Base-by-base conservation (phyloP, 2,888 invertebrate species). In the Amphimallon solstitiale region DNA sequence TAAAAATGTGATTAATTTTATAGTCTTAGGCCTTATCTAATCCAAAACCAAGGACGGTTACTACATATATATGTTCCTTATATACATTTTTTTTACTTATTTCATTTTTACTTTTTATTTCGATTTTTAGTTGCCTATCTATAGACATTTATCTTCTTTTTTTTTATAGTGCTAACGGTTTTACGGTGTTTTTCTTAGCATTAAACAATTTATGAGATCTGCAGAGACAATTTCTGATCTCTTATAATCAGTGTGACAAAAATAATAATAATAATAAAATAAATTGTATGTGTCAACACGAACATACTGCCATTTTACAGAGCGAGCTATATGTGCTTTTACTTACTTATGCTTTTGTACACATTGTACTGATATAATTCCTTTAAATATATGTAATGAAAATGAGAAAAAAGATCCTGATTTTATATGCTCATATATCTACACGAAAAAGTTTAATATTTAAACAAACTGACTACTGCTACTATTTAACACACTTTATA, bases 121-220 rank as follows among this genome's bases (percentile, higher is more conserved):
- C 15, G 17, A 17, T 63, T 62, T 67, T 65, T 63, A 46, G 51
- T 64, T 66, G 52, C 51, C 40, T 69, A 64, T 65, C 62, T 12
- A 54, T 63, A 62, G 12, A 23, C 43, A 38, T 51, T 59, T 67
- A 59, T 65, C 48, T 34, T 4, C 23, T 23, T 68, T 59, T 56
- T 51, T 19, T 66, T 65, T 61, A 19, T 52, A 62, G 52, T 63
- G 66, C 66, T 66, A 66, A 66, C 63, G 66, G 45, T 65, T 61
- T 59, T 56, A 56, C 23, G 56, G 52, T 64, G 52, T 64, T 54
- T 34, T 46, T 23, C 23, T 48, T 61, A 61, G 48, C 35, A 61
- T 49, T 38, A 61, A 61, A 61, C 38, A 21, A 59, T 38, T 43
- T 10, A n/a, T 9, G 66, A 66, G 66, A 66, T 66, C 66, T 51